A percentile compares a stretch with the other conserved stretches of the same genome.
Evolutionary conservation across 2,113 vertebrate genomes (phyloP).

Genomic region (Tupaia tana): DNA sequence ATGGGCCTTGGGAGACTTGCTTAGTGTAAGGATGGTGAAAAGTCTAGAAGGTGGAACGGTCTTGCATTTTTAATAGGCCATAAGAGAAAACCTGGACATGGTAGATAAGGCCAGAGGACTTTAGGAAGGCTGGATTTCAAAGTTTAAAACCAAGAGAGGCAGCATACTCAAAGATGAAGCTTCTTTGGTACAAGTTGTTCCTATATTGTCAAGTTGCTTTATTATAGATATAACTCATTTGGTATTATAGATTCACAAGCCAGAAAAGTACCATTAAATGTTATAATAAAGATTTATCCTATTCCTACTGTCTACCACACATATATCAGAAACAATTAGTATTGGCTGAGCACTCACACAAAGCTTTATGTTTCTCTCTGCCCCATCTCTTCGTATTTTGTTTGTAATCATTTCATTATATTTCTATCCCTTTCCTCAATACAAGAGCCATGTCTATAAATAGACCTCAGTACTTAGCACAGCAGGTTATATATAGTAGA

Average conservation of each 20-base stretch:
- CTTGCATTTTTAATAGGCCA: not conserved
- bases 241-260: not conserved
- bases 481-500: not conserved
- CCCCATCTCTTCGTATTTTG: not conserved
- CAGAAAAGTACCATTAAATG: not conserved
- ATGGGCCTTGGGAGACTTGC: not conserved
- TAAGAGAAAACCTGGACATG: not conserved
- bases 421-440: not conserved
- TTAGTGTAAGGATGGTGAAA: not conserved
- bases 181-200: not conserved
- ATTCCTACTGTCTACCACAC: not conserved
- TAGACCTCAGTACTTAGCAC: accelerated
- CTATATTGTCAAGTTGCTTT: not conserved
- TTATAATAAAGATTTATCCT: too few relatives aligned
- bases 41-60: not conserved
- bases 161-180: not conserved
- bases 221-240: not conserved
- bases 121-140: not conserved
- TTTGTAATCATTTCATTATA: not conserved
- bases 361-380: not conserved
- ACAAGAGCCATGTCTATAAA: not conserved
- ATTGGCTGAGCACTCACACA: not conserved
- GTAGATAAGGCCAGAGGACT: not conserved
- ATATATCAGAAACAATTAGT: not conserved
- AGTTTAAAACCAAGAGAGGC: not conserved